Evolutionary conservation across 2,113 vertebrate genomes (phyloP).

Genomic region (Paracanthobrama guichenoti): DNA sequence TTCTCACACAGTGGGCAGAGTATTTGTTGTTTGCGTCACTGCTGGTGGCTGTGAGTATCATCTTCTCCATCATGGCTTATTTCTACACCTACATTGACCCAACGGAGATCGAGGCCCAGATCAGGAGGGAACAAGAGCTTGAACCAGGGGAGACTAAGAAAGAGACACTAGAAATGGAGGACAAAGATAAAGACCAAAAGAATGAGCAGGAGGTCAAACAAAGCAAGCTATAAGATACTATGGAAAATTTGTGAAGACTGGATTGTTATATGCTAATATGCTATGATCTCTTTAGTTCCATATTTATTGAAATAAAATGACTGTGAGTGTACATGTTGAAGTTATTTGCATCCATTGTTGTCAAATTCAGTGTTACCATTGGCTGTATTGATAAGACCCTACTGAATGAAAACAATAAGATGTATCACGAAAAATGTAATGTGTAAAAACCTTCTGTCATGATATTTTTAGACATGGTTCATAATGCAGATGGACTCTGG

Average conservation of each 20-base stretch:
- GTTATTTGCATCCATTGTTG: not conserved
- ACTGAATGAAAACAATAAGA: not conserved
- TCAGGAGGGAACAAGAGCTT: constrained; percentile 67
- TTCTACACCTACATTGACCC: constrained; percentile 93
- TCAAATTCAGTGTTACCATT: not conserved
- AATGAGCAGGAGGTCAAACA: constrained; percentile 13
- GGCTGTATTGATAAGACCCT: not conserved
- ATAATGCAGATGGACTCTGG: not conserved
- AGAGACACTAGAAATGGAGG: not conserved
- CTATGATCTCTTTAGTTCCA: not conserved
- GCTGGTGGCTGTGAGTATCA: constrained; percentile 82
- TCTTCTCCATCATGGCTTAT: constrained; percentile 90
- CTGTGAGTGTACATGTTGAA: not conserved
- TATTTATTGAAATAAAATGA: not conserved
- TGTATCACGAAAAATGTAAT: not conserved
- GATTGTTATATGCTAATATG: not conserved
- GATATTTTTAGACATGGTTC: not conserved
- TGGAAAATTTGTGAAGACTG: not conserved
- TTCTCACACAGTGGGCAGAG: constrained; percentile 85
- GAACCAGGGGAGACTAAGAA: constrained; percentile 53
- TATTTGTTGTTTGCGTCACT: constrained; percentile 89
- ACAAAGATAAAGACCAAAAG: constrained; percentile 15
- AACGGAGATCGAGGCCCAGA: constrained; percentile 82
- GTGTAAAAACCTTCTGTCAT: not conserved
- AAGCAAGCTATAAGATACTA: constrained; percentile 72